Base-by-base conservation (phyloP, 2,113 vertebrate species). In the Pycnonotus jocosus region DNA sequence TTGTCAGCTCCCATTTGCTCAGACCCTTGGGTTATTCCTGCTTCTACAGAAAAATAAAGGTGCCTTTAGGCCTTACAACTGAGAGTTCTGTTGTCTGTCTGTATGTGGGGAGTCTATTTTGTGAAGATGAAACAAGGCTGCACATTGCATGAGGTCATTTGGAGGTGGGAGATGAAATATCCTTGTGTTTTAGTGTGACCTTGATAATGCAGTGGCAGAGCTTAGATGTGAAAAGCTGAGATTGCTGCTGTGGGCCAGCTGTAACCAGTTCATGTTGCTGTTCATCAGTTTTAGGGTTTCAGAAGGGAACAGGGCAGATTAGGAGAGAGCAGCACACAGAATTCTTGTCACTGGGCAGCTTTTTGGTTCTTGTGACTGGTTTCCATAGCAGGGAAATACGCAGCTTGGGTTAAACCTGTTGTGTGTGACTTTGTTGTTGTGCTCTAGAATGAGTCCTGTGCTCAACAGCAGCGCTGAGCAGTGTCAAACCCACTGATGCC, bases 321-420 rank as follows among this genome's bases (percentile, higher is more conserved):
- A 96, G 64, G 60, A 79, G 57, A 74, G 60, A 74, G 85, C 86
- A 92, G 65, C 72, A 23, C 60, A 61, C 1, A 2, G 21, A 77
- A 88, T 15, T 92, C 76, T 38, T 72, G 68, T 68, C 23, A 64
- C 1, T 71, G 69, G 92, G 68, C 92, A 88, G 94, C 80, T 90
- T 93, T 96, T 53, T 90, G 68, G 57, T 86, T 53, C 94, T 96
- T 94, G 90, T 96, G 93, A 96, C 90, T 0, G 4, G 94, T 96
- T 96, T 92, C 96, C 95, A 94, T 91, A 28, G 88, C 95, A 97
- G 82, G 86, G 37, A 94, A 94, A 88, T 14, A 64, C 1, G 1
- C 92, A 71, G 94, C 90, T 94, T 86, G 61, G 76, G 76, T 53
- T 97, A 94, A 96, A 96, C 82, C 88, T 76, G 94, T 88, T 78